Conservation (phyloP, 2,113 vertebrate species). For the Leptosomus discolor region DNA sequence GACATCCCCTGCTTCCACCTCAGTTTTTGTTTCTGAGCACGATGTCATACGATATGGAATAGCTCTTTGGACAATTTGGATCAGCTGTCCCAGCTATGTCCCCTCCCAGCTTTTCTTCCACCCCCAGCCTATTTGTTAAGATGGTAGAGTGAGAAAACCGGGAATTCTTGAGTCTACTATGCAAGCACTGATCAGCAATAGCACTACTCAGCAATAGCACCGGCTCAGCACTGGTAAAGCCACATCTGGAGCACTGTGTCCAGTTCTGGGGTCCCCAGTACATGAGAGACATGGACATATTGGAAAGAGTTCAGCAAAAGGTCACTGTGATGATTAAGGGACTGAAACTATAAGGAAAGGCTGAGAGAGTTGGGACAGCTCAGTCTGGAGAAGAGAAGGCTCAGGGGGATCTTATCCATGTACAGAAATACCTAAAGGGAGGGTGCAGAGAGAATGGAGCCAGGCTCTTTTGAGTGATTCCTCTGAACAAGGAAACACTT, state of each 20-base stretch:
- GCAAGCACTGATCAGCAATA: background rate
- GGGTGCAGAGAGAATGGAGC: background rate
- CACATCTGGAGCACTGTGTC: background rate
- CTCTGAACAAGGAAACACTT: background rate
- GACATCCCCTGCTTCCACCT: background rate
- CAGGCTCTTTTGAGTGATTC: background rate
- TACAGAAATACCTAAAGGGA: background rate
- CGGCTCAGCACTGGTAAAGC: background rate
- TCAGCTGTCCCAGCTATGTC: background rate
- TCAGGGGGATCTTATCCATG: fast-evolving
- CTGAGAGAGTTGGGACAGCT: background rate
- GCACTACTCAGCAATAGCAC: background rate
- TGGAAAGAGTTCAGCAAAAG: background rate
- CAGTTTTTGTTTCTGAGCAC: background rate
- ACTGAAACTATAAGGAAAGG: background rate
- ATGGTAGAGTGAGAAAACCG: background rate
- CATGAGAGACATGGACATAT: background rate
- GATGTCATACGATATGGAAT: background rate
- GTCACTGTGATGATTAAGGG: background rate
- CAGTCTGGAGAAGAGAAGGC: background rate
- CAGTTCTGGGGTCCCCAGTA: background rate
- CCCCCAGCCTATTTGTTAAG: background rate
- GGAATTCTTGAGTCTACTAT: background rate
- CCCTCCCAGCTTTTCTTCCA: background rate
- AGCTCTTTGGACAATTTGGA: background rate